phyloP scores from a whole-genome alignment of 1,140 invertebrate genomes.

The Philotrypesis tridentata region DNA sequence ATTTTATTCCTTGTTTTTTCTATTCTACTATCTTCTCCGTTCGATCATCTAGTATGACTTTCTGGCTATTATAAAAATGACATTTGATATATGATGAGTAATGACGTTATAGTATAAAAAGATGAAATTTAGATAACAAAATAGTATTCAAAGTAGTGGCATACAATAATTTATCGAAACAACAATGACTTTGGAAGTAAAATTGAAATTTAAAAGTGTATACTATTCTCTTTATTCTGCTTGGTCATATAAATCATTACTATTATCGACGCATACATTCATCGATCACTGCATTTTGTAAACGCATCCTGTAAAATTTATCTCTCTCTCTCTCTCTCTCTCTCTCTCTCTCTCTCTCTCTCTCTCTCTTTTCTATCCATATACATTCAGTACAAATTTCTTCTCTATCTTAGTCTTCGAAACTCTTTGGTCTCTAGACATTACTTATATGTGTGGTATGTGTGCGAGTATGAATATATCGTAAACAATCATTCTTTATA shows the following conservation, averaged over 20 bases:
- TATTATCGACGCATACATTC: background rate
- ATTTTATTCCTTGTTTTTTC: background rate
- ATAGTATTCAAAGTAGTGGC: too few species aligned
- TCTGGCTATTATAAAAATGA: background rate
- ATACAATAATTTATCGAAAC: background rate
- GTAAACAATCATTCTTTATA: background rate
- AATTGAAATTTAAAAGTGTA: background rate
- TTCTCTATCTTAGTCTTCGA: conserved; percentile 4
- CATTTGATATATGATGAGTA: background rate
- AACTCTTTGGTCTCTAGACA: background rate
- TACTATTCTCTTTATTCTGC: background rate
- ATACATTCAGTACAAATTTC: background rate
- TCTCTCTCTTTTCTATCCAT: background rate
- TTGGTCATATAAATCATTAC: background rate
- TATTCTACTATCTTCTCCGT: background rate
- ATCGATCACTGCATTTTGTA: conserved; percentile 23
- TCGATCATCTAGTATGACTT: background rate
- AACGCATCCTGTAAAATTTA: background rate
- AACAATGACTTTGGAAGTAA: background rate
- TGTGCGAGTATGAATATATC: conserved; percentile 9
- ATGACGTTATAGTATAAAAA: too few species aligned
- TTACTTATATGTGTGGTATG: background rate
- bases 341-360: background rate
- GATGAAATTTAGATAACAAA: too few species aligned
- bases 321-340: background rate